phyloP scores from a whole-genome alignment of 35 echinoderm and acorn worm species.

The Acanthaster planci region DNA sequence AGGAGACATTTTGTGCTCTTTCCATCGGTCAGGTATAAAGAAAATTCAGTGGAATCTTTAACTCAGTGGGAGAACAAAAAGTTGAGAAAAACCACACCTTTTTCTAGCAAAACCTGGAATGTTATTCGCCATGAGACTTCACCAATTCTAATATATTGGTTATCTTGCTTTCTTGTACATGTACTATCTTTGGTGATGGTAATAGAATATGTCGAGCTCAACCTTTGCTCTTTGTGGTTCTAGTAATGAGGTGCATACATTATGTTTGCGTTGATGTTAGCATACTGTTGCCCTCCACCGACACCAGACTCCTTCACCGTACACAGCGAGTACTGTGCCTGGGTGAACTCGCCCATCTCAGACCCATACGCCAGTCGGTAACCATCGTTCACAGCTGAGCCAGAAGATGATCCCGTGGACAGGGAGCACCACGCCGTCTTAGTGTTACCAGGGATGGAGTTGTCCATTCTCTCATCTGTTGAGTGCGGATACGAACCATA shows the following conservation, averaged over 20 bases:
- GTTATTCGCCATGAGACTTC: no score
- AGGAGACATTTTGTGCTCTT: no score
- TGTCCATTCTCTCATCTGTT: neutral
- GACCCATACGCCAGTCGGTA: conserved; percentile 1
- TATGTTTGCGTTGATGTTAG: neutral
- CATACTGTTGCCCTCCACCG: neutral
- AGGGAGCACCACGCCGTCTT: conserved; percentile 4
- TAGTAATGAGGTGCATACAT: neutral
- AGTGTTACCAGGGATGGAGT: neutral
- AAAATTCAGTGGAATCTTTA: no score
- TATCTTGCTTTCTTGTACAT: no score
- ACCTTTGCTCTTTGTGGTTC: no score
- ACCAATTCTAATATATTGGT: no score
- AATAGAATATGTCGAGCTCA: no score
- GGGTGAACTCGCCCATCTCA: conserved; percentile 1
- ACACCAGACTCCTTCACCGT: neutral
- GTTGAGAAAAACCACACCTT: no score
- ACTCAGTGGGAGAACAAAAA: no score
- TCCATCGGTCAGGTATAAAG: no score
- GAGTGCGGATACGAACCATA: neutral
- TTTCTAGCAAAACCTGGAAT: no score
- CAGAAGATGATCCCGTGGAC: neutral
- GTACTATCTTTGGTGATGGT: no score
- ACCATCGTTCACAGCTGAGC: neutral
- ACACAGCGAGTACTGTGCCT: neutral